Evolutionary conservation across 1,140 invertebrate species (phyloP).

Genomic region (Gyrodactylus salaris): DNA sequence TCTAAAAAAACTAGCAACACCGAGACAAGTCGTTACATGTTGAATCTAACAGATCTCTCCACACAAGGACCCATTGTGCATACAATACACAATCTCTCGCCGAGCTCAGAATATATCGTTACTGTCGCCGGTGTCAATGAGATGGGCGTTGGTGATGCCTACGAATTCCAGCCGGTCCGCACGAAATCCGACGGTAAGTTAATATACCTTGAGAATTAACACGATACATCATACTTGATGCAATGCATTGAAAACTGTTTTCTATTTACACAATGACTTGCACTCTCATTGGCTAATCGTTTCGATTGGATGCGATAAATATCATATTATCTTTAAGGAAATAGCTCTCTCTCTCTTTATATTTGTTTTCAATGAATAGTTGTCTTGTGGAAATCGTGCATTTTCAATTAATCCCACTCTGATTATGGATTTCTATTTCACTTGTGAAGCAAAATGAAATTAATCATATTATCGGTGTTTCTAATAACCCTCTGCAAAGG

Average conservation of each 20-base stretch:
- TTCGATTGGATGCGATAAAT: no score
- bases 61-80: not conserved
- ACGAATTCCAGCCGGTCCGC: not conserved
- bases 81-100: not conserved
- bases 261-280: not conserved
- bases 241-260: not conserved
- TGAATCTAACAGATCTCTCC: not conserved
- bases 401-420: no score
- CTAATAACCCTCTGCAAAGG: no score
- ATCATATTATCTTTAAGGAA: no score
- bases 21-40: not conserved
- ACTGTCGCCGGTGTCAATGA: not conserved
- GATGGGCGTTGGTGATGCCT: not conserved
- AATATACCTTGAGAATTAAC: not conserved
- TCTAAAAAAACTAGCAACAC: not conserved
- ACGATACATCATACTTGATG: not conserved
- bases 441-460: no score
- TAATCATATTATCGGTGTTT: no score
- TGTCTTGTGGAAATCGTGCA: no score
- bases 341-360: not conserved
- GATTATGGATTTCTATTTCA: no score
- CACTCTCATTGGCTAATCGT: not conserved
- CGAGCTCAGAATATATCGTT: not conserved
- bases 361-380: not conserved
- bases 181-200: not conserved